Conservation (phyloP, 2,797 vertebrate genomes). For the Peromyscus attwateri region DNA sequence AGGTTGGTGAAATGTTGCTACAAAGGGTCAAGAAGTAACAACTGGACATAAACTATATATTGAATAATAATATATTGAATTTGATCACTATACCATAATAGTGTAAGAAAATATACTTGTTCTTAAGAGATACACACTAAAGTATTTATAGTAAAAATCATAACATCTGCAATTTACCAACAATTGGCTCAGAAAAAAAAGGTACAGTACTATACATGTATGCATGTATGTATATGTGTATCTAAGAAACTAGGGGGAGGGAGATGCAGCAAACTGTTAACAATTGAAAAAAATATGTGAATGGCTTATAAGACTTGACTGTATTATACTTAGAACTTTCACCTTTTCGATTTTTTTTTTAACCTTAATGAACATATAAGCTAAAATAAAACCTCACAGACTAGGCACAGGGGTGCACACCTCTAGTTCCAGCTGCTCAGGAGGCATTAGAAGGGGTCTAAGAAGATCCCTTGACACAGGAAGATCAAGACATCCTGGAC, state of each 20-base stretch:
- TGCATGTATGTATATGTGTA: neutral
- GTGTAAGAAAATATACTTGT: neutral
- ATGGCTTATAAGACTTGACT: neutral
- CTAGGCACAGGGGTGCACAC: neutral
- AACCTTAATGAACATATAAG: conserved; percentile 38
- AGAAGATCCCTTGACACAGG: neutral
- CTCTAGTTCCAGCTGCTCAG: neutral
- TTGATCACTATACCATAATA: neutral
- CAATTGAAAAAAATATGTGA: conserved; percentile 9
- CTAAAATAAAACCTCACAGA: neutral
- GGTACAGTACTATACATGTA: neutral
- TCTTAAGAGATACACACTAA: conserved; percentile 45
- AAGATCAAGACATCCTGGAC: neutral
- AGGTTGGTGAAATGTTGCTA: neutral
- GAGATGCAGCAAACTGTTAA: conserved; percentile 16
- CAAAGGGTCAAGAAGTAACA: conserved; percentile 34
- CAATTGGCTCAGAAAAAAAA: conserved; percentile 19
- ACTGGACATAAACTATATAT: neutral
- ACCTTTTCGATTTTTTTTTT: conserved; percentile 9
- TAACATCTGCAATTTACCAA: conserved; percentile 34
- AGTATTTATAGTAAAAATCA: conserved; percentile 27
- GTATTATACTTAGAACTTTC: neutral
- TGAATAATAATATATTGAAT: conserved; percentile 26
- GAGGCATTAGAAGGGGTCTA: neutral
- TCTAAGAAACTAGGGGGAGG: conserved; percentile 24